phyloP scores from a whole-genome alignment of 2,797 vertebrate species.

The Ceryle rudis region DNA sequence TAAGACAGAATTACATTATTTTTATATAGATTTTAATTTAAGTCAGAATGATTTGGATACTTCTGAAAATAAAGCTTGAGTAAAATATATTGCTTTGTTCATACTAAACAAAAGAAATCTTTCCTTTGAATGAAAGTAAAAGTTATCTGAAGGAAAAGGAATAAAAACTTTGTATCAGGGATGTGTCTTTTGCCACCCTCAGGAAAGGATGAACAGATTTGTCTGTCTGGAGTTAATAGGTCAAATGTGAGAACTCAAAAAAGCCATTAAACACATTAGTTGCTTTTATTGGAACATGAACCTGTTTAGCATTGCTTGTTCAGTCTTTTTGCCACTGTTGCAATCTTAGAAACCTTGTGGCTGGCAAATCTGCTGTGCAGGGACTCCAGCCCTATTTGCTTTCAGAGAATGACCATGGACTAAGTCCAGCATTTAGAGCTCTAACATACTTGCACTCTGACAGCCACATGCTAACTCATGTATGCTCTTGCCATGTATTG shows the following conservation, averaged over 20 bases:
- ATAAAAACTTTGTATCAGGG: not conserved
- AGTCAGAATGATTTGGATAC: constrained; percentile 15
- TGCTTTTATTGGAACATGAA: not conserved
- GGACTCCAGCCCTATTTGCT: not conserved
- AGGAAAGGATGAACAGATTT: not conserved
- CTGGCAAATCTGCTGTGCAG: not conserved
- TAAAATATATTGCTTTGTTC: constrained; percentile 15
- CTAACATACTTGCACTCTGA: not conserved
- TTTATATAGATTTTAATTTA: constrained; percentile 31
- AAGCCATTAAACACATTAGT: not conserved
- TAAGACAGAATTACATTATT: not conserved
- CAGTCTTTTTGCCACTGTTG: not conserved
- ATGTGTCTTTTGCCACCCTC: not conserved
- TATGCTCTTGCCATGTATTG: not conserved
- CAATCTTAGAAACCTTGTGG: not conserved
- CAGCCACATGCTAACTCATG: not conserved
- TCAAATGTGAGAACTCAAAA: not conserved
- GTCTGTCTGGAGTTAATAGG: not conserved
- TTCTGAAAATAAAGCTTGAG: constrained; percentile 21
- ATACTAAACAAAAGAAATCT: not conserved
- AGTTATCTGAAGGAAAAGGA: constrained; percentile 1
- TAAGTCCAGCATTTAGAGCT: not conserved
- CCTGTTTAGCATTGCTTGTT: not conserved
- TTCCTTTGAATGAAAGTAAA: not conserved
- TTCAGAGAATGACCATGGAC: not conserved